Base-by-base conservation (phyloP, 2,888 invertebrate species). In the Drosophila prolongata region DNA sequence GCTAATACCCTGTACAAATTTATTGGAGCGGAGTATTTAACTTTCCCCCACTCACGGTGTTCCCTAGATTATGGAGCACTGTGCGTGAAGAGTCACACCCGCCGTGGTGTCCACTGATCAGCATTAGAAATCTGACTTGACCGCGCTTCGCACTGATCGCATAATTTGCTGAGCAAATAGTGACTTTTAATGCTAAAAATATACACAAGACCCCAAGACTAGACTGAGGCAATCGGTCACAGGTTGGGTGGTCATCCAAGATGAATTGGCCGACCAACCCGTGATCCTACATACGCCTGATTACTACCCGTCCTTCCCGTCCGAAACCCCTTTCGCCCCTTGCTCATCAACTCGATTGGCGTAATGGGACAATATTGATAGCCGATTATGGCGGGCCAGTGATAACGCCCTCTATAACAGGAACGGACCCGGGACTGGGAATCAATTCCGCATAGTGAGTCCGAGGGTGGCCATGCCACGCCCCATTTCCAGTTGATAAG, bases 141-240 rank as follows among this genome's bases (percentile, higher is more conserved):
- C 40, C 30, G 24, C 47, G 64, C 58, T 76, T 83, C 71, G 55
- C 79, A 83, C 78, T 46, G 54, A 52, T 34, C 65, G 65, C 60
- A 64, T 80, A 87, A 81, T 81, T 87, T 61, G 34, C 68, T 72
- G 54, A 11, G 60, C 58, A 80, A 87, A 84, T 66, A 71, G 30
- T 38, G 14, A 10, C 14, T 44, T 54, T 56, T 30, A 30, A 46
- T 56, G 67, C 53, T 59, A 43, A 50, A 68, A 64, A 73, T 58
- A 73, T 34, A 62, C 71, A 64, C 55, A 14, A 65, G 37, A 55
- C 44, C 64, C 49, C 56, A 53, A 65, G 52, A 56, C 50, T 50
- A 38, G 35, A 16, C 49, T 13, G 49, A 13, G 49, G 34, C 49
- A 16, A 34, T 52, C 57, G 59, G 66, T 62, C 70, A 72, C 50